Base-by-base conservation (phyloP, 2,797 vertebrate genomes). In the Notolabrus celidotus region DNA sequence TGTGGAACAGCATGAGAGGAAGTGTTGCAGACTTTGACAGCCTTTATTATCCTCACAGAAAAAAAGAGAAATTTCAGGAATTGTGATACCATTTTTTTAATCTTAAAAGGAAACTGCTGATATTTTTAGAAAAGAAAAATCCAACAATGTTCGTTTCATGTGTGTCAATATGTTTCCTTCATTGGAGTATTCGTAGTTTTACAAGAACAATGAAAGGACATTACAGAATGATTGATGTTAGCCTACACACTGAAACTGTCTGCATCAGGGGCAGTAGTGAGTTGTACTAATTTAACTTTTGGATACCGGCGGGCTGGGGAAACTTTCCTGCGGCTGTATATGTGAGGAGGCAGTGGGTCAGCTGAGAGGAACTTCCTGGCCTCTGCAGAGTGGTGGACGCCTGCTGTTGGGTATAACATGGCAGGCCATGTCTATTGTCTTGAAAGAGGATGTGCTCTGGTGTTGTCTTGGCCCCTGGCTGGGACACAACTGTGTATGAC, bases 341-440 rank as follows among this genome's bases (percentile, higher is more conserved):
- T 89, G 42, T 53, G 71, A 88, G 82, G 80, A 91, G 87, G 83
- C 89, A 90, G 84, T 86, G 78, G 92, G 90, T 93, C 91, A 88
- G 89, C 84, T 87, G 85, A 47, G 81, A 92, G 89, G 84, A 91
- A 86, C 88, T 94, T 94, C 93, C 93, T 93, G 92, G 86, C 84
- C 74, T 80, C 79, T 71, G 67, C 88, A 68, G 76, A 87, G 86
- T 84, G 73, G 82, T 77, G 83, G 83, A 90, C 69, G 85, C 92
- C 93, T 88, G 92, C 91, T 94, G 94, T 87, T 81, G 84, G 92
- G 90, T 91, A 90, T 63, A 91, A 88, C 92, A 83, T 84, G 79
- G 83, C 75, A 85, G 86, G 87, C 87, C 80, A 91, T 91, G 72
- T 88, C 94, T 94, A 96, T 97, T 97, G 96, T 96, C 94, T 94